These are phyloP conservation scores for Amblyopsis rosae DNA, from an alignment of 2,113 vertebrate species.

Conservation along the genomic window DNA sequence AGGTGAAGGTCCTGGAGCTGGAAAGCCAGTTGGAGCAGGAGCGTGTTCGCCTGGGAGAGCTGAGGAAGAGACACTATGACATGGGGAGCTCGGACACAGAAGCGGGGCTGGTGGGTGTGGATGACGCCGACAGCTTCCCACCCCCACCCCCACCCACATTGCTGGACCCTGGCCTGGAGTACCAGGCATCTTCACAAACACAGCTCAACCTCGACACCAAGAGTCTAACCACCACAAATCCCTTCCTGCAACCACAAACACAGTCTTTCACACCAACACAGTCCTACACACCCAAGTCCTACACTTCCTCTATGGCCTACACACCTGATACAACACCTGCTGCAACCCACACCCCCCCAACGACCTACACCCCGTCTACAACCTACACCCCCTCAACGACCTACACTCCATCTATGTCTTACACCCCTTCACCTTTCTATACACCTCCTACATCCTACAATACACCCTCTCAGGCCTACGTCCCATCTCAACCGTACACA, in stretches of 20 bases:
- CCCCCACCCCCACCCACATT: slow-evolving; percentile 62
- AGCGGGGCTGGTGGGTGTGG: slow-evolving; percentile 37
- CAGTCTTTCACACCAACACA: slow-evolving; percentile 28
- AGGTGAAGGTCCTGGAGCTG: slow-evolving; percentile 94
- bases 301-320: neutral
- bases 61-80: slow-evolving; percentile 91
- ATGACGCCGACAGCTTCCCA: slow-evolving; percentile 53
- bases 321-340: neutral
- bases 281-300: neutral
- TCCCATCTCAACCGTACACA: neutral
- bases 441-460: neutral
- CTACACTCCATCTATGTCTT: neutral
- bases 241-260: slow-evolving; percentile 18
- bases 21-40: slow-evolving; percentile 90
- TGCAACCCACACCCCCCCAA: neutral
- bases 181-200: slow-evolving; percentile 21
- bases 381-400: neutral
- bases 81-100: slow-evolving; percentile 73
- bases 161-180: slow-evolving; percentile 25
- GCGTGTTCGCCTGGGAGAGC: slow-evolving; percentile 87
- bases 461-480: slow-evolving; percentile 12
- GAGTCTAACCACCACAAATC: slow-evolving; percentile 12
- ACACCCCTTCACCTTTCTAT: neutral
- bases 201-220: slow-evolving; percentile 44
- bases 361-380: neutral